Base-by-base conservation (phyloP, 2,888 invertebrate genomes). In the Drosophila phalerata region DNA sequence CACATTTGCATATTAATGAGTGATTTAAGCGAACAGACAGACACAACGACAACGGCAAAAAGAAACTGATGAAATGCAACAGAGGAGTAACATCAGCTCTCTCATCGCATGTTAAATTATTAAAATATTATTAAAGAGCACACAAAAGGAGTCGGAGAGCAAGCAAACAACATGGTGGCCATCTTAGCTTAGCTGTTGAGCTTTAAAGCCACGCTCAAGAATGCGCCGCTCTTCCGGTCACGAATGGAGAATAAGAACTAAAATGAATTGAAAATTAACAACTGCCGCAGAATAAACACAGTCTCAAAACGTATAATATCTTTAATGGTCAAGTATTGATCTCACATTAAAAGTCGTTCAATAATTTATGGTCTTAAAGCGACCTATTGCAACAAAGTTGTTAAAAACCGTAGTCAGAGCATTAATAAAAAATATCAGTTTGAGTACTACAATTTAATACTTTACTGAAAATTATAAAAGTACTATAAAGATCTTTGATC, bases 1-100 rank as follows among this genome's bases (percentile, higher is more conserved):
- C 75, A 70, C 62, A 79, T 81, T 85, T 81, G 62, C 81, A 81
- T 81, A 81, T 81, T 85, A 81, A 85, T 85, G 66, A 79, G 62
- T 49, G 51, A 66, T 66, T 55, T 45, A 67, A 61, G 47, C 65
- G 51, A 25, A 22, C 66, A 69, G 60, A 68, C 71, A 62, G 60
- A 13, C 4, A 40, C 32, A 32, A 48, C 42, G 32, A 19, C 49
- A 53, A 53, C 48, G 34, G 52, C 32, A 61, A 57, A 38, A 66
- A 47, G 38, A 56, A 53, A 48, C 55, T 79, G 76, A 79, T 79
- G 79, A 84, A 85, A 85, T 81, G 69, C 79, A 79, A 77, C 76
- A 67, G 64, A 65, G 62, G 47, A 56, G 55, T 53, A 74, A 61
- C 51, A 75, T 84, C 75, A 81, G 68, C 63, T 30, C 22, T 22